Conservation (phyloP, 2,797 vertebrate genomes). For the Alca torda region DNA sequence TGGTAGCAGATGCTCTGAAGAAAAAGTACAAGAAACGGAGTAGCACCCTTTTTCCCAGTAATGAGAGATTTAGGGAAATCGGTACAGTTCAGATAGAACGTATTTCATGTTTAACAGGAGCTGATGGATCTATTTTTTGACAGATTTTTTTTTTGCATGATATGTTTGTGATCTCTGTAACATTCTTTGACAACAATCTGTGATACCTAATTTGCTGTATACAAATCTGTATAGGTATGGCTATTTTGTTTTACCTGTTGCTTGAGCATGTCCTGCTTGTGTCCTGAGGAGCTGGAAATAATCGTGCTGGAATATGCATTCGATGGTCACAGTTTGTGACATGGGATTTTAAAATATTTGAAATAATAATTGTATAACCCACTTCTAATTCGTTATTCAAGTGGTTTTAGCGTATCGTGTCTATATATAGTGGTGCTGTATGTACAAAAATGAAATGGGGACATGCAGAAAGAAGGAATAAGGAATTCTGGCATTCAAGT, state of each 20-base stretch:
- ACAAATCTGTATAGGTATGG: not conserved
- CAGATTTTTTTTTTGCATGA: not conserved
- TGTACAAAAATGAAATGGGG: not conserved
- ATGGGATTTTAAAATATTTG: not conserved
- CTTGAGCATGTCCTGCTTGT: not conserved
- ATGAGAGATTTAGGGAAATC: not conserved
- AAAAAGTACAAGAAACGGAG: not conserved
- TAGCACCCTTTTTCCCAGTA: not conserved
- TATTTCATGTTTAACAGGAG: not conserved
- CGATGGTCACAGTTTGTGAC: not conserved
- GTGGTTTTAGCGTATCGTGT: not conserved
- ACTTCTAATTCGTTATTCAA: not conserved
- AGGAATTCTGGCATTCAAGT: not conserved
- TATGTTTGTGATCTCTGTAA: not conserved
- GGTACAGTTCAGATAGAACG: not conserved
- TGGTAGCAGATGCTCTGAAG: not conserved
- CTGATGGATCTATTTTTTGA: not conserved
- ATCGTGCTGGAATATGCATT: not conserved
- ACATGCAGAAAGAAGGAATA: not conserved
- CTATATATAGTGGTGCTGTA: not conserved
- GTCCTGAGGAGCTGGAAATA: not conserved
- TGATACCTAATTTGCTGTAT: not conserved
- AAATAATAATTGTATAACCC: not conserved
- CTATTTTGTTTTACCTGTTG: not conserved
- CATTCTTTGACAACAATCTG: not conserved